Conservation (phyloP, 1,140 invertebrate genomes). For the Aphelinus atriplicis region DNA sequence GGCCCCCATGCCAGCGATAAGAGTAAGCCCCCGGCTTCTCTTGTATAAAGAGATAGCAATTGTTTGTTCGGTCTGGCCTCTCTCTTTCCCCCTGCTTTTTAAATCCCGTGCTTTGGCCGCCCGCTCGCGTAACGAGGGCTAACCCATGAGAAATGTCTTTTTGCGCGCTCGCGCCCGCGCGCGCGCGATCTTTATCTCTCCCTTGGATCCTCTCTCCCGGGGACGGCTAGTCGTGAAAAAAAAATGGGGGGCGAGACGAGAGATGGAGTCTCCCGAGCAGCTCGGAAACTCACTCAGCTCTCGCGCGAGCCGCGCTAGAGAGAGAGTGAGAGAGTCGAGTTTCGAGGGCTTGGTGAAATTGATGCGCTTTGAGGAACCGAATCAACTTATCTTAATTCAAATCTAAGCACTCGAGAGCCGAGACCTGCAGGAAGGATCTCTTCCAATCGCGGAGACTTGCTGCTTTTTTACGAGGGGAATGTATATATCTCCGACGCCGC, state of each 20-base stretch:
- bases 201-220: no score
- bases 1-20: conserved; percentile 40
- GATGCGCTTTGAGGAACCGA: conserved; percentile 35
- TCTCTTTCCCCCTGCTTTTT: conserved; percentile 29
- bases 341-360: conserved; percentile 11
- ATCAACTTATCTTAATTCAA: conserved; percentile 40
- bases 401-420: conserved; percentile 18
- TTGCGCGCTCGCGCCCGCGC: conserved; percentile 29
- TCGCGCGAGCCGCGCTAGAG: no score
- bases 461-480: conserved; percentile 16
- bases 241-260: no score
- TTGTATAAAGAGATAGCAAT: conserved; percentile 52
- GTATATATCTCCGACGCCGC: neutral
- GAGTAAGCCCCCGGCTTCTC: conserved; percentile 35
- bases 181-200: conserved; percentile 44
- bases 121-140: conserved; percentile 31
- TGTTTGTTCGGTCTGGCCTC: conserved; percentile 53
- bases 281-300: no score
- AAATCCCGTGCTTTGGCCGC: conserved; percentile 32
- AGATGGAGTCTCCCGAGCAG: no score
- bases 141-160: conserved; percentile 38
- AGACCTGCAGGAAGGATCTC: neutral
- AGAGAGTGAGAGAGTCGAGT: no score
- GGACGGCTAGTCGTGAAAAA: no score
- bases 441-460: conserved; percentile 26